These are phyloP conservation scores for Gymnarchus niloticus DNA, from an alignment of 2,113 vertebrate genomes.

Conservation along the genomic window DNA sequence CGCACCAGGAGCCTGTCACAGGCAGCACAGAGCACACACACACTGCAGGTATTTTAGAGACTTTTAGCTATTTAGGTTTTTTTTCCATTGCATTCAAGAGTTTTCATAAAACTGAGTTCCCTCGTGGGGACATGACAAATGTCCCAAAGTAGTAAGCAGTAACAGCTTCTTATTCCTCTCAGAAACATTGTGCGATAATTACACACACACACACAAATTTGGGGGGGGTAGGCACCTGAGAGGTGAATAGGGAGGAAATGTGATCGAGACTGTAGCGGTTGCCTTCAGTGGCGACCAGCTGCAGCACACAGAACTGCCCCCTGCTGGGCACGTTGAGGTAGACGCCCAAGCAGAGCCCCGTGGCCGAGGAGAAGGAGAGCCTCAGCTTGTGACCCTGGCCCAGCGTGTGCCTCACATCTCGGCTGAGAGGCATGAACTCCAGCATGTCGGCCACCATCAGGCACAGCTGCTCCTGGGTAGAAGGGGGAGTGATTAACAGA, in stretches of 20 bases:
- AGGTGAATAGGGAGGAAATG: conserved; percentile 80
- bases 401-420: conserved; percentile 60
- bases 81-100: too few species aligned
- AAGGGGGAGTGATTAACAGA: background rate
- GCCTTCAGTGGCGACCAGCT: conserved; percentile 77
- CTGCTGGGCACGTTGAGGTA: conserved; percentile 75
- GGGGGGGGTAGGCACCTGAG: conserved; percentile 65
- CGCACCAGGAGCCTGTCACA: background rate
- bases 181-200: too few species aligned
- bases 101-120: too few species aligned
- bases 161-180: too few species aligned
- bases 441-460: conserved; percentile 83
- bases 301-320: conserved; percentile 88
- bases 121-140: too few species aligned
- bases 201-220: too few species aligned
- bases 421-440: conserved; percentile 77
- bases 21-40: background rate
- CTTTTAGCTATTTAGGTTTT: too few species aligned
- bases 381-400: conserved; percentile 75
- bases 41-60: too few species aligned
- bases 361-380: conserved; percentile 68
- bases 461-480: conserved; percentile 77
- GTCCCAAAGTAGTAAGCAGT: too few species aligned
- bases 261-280: conserved; percentile 85
- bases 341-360: conserved; percentile 77